Base-by-base conservation (phyloP, 2,888 invertebrate species). In the Pseudococcus viburni region DNA sequence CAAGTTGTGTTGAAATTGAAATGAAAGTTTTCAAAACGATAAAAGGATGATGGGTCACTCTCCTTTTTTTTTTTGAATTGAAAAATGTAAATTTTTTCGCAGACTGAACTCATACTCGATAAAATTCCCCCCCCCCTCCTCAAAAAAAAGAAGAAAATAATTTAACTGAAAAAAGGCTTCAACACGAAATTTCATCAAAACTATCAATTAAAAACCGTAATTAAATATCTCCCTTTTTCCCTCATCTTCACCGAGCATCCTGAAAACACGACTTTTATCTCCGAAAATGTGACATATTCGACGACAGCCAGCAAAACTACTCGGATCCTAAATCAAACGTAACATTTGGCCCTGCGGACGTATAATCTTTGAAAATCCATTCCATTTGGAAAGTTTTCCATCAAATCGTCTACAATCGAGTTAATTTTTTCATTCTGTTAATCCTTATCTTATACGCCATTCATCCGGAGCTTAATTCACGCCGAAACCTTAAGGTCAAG, bases 401-500 rank as follows among this genome's bases (percentile, higher is more conserved):
- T 55, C 55, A 55, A 55, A 55, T 55, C 55, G 55, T 12, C n/a
- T n/a, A 17, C n/a, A 55, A 55, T 55, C 55, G 55, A 55, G 55
- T 55, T n/a, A 55, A 55, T 55, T 68, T 68, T 68, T 68, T 26
- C 68, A 68, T 68, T 15, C 26, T 7, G 22, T 68, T 68, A 68
- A 68, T 26, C 26, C 26, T 68, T 68, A 68, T 26, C 26, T 55
- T n/a, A 55, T 55, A 55, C 68, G 68, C 26, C 26, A 68, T 68
- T 26, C 68, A 68, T 22, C 64, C 68, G 26, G 4, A 26, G 26
- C 26, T 68, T 68, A 68, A 68, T 26, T 68, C 68, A 26, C 11
- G 26, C 15, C 11, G 51, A 51, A 55, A 55, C n/a, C 68, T 68
- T 8, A 68, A 68, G 68, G 68, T 68, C 68, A 68, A 68, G 68